Conservation (phyloP, 2,888 invertebrate species). For the Elegia similella region DNA sequence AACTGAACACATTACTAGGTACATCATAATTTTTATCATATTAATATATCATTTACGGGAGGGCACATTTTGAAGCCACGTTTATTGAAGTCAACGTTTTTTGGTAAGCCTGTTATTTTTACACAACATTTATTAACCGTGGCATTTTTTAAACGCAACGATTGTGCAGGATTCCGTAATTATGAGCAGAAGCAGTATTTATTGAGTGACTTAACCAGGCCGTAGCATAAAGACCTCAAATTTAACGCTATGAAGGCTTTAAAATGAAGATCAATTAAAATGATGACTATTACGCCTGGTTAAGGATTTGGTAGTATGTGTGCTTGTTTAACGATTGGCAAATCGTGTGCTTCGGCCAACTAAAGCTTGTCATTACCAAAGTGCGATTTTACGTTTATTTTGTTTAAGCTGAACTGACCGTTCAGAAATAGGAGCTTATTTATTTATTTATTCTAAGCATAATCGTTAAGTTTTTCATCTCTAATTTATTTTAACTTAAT, state of each 20-base stretch:
- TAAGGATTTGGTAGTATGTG: too few species aligned
- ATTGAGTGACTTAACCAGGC: neutral
- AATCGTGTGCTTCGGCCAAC: neutral
- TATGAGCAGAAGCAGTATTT: neutral
- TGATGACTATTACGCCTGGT: too few species aligned
- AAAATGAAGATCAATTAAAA: too few species aligned
- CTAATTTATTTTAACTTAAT: constrained; percentile 11
- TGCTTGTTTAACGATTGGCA: neutral
- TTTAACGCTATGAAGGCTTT: too few species aligned
- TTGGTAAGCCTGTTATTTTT: too few species aligned
- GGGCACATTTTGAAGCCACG: too few species aligned
- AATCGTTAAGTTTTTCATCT: constrained; percentile 12
- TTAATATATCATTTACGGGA: too few species aligned
- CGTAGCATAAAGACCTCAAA: too few species aligned
- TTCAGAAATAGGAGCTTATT: constrained; percentile 26
- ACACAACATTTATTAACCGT: neutral
- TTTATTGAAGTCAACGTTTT: too few species aligned
- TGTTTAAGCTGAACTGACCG: constrained; percentile 23
- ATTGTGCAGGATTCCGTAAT: neutral
- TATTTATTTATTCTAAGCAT: constrained; percentile 31
- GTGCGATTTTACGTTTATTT: constrained; percentile 24
- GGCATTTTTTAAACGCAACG: neutral
- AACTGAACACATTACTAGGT: too few species aligned
- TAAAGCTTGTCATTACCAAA: constrained; percentile 33
- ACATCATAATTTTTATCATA: too few species aligned